Conservation (phyloP, 2,888 invertebrate species). For the Acanthosepion pharaonis region DNA sequence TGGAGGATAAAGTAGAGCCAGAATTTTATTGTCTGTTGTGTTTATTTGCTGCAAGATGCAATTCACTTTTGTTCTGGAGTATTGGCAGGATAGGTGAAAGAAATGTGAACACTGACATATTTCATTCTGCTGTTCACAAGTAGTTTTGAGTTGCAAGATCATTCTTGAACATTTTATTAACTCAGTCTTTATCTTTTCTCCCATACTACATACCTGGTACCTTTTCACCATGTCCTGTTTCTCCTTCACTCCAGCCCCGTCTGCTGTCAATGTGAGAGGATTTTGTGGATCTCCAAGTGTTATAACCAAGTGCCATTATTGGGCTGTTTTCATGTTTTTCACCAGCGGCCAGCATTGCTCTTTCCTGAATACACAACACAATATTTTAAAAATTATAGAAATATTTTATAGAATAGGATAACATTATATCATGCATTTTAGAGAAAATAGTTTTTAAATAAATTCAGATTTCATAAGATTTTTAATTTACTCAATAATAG, state of each 20-base stretch:
- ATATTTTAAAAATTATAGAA: conserved; percentile 17
- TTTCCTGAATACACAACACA: conserved; percentile 23
- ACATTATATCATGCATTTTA: conserved; percentile 4
- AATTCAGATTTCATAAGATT: not conserved
- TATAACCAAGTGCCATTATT: conserved; percentile 24
- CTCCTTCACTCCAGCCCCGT: conserved; percentile 41
- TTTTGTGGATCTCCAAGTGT: conserved; percentile 38
- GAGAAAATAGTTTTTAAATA: not conserved
- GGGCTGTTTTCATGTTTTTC: conserved; percentile 22
- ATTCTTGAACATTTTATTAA: conserved; percentile 33
- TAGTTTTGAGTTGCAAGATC: not conserved
- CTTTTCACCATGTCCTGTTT: conserved; percentile 41
- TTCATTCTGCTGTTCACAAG: conserved; percentile 33
- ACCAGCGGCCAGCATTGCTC: conserved; percentile 33
- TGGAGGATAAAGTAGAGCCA: not conserved
- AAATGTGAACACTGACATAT: conserved; percentile 9
- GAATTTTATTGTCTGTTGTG: conserved; percentile 25
- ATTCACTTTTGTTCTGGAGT: conserved; percentile 10
- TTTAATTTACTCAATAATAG: not conserved
- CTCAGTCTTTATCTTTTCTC: not conserved
- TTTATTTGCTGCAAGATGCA: not conserved
- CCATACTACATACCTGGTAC: conserved; percentile 44
- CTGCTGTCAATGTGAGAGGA: conserved; percentile 42
- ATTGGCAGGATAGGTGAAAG: conserved; percentile 22
- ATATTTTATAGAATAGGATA: conserved; percentile 9